Conservation (phyloP, 2,888 invertebrate species). For the Eutolmus rufibarbis region DNA sequence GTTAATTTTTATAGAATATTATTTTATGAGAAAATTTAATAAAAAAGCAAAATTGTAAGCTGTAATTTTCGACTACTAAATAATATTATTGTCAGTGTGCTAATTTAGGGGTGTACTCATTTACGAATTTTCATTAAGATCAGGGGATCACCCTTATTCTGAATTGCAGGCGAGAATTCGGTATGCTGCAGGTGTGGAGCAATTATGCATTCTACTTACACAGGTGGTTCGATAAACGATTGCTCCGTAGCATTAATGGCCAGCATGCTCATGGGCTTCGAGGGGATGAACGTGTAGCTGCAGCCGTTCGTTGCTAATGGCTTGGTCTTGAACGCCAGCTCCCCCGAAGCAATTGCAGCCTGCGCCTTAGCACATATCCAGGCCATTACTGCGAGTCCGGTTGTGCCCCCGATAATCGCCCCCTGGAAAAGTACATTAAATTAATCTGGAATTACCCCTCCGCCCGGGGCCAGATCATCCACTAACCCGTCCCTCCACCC, state of each 20-base stretch:
- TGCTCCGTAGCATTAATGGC: constrained; percentile 53
- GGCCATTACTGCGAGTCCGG: constrained; percentile 65
- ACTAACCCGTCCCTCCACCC: constrained; percentile 68
- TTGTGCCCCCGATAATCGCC: constrained; percentile 66
- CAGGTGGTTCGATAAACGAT: constrained; percentile 29
- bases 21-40: not conserved
- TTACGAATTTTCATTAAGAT: not conserved
- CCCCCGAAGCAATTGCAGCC: constrained; percentile 65
- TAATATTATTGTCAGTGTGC: not conserved
- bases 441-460: not conserved
- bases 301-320: constrained; percentile 66
- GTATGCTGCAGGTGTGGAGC: not conserved
- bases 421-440: constrained; percentile 57
- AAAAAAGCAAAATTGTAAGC: not conserved
- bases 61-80: not conserved
- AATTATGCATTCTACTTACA: not conserved
- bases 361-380: constrained; percentile 67
- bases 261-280: constrained; percentile 56
- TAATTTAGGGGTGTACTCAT: not conserved
- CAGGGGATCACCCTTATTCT: not conserved
- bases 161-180: not conserved
- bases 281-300: constrained; percentile 64
- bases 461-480: not conserved
- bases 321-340: constrained; percentile 63
- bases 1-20: too few relatives aligned